Evolutionary conservation across 2,113 vertebrate genomes (phyloP).

Genomic region (Andinoacara biseriatus): DNA sequence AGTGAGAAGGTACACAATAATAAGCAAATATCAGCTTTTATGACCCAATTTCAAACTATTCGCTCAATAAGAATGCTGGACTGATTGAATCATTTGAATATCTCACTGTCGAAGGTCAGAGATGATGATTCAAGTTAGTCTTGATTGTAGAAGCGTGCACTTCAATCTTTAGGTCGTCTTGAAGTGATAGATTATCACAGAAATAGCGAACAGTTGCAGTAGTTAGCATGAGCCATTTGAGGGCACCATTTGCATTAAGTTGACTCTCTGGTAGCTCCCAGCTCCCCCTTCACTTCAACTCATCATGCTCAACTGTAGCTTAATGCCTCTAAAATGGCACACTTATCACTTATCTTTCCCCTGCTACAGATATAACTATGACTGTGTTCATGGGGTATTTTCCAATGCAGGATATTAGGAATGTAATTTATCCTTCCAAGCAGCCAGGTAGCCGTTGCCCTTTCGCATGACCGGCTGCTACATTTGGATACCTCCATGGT

Average conservation of each 20-base stretch:
- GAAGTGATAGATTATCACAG: background rate
- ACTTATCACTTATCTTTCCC: background rate
- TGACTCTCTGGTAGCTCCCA: constrained; percentile 8
- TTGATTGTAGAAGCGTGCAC: background rate
- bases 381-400: constrained; percentile 17
- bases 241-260: constrained; percentile 65
- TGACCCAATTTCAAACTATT: no score
- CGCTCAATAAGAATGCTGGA: no score
- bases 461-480: constrained; percentile 74
- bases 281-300: background rate
- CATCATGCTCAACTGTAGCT: constrained; percentile 12
- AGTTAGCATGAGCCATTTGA: constrained; percentile 66
- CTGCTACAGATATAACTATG: background rate
- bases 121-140: background rate
- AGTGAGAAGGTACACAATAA: background rate
- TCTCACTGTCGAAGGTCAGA: background rate
- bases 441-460: constrained; percentile 73
- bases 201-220: constrained; percentile 26
- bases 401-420: constrained; percentile 27
- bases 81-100: background rate
- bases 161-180: background rate
- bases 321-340: constrained; percentile 7
- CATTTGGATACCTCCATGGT: constrained; percentile 73
- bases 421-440: constrained; percentile 67
- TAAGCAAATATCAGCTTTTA: background rate